phyloP scores from a whole-genome alignment of 2,888 invertebrate species.

The Abscondita cerata region DNA sequence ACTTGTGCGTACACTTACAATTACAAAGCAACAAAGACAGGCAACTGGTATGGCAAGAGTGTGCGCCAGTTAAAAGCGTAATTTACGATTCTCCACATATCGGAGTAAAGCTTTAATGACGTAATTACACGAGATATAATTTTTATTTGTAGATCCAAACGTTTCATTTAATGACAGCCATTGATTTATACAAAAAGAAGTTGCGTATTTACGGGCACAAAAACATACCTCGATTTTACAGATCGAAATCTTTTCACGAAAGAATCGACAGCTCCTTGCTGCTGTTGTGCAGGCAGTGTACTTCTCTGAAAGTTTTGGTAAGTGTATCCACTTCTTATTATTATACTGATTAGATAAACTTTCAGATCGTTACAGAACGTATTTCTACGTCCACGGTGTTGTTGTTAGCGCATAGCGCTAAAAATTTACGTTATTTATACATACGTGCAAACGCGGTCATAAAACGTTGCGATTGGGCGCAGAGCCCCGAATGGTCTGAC shows the following conservation, averaged over 20 bases:
- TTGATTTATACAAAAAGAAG: conserved; percentile 69
- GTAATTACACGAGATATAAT: background rate
- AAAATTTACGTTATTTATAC: conserved; percentile 67
- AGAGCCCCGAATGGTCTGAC: conserved; percentile 69
- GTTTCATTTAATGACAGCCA: conserved; percentile 62
- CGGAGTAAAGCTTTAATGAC: conserved; percentile 55
- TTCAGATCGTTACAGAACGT: conserved; percentile 74
- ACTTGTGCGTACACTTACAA: conserved; percentile 72
- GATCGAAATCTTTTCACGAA: conserved; percentile 71
- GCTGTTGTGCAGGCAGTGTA: conserved; percentile 71
- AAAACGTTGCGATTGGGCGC: conserved; percentile 73
- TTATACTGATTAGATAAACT: conserved; percentile 8
- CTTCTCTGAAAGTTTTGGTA: conserved; percentile 72
- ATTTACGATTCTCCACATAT: conserved; percentile 69
- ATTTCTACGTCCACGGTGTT: conserved; percentile 80
- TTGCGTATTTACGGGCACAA: conserved; percentile 73
- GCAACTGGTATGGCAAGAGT: conserved; percentile 71
- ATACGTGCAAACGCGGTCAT: conserved; percentile 77
- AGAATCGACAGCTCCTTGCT: conserved; percentile 74
- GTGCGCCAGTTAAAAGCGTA: conserved; percentile 72
- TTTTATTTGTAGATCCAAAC: conserved; percentile 57
- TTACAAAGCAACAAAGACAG: conserved; percentile 67
- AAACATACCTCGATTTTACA: conserved; percentile 70
- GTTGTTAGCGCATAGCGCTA: conserved; percentile 70
- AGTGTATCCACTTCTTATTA: conserved; percentile 39